Evolutionary conservation across 2,113 vertebrate species (phyloP).

Genomic region (Apeltes quadracus): DNA sequence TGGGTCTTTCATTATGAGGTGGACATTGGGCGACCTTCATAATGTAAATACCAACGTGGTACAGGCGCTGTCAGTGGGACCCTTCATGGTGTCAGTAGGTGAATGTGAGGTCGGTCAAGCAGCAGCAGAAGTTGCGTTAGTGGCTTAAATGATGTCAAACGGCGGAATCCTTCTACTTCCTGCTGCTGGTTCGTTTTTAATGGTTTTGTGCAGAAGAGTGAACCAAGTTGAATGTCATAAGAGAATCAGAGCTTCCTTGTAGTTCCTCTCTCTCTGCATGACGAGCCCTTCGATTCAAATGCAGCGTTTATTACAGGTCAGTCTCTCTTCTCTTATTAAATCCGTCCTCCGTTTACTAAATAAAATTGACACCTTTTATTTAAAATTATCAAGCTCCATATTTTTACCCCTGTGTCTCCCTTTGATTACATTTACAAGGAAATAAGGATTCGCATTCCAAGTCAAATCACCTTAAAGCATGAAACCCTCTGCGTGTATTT

Average conservation of each 20-base stretch:
- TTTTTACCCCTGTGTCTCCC: conserved; percentile 25
- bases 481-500: conserved; percentile 24
- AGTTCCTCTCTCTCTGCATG: neutral
- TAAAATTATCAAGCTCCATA: conserved; percentile 3
- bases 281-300: neutral
- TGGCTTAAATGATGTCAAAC: neutral
- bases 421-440: conserved; percentile 39
- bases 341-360: conserved; percentile 12
- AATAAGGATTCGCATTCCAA: conserved; percentile 20
- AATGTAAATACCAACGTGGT: too few species aligned
- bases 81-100: neutral
- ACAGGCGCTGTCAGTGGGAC: too few species aligned
- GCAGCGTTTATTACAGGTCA: conserved; percentile 6
- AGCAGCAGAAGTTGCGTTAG: neutral
- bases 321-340: conserved; percentile 2
- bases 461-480: conserved; percentile 56
- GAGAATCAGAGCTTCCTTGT: neutral
- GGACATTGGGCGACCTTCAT: too few species aligned
- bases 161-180: neutral
- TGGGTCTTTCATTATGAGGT: too few species aligned
- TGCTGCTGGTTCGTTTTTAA: neutral
- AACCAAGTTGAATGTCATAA: too few species aligned
- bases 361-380: neutral
- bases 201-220: neutral
- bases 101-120: too few species aligned